Percentiles rank a stretch among this genome's conserved stretches.
Evolutionary conservation across 2,113 vertebrate species (phyloP).

Genomic region (Ctenomys sociabilis): DNA sequence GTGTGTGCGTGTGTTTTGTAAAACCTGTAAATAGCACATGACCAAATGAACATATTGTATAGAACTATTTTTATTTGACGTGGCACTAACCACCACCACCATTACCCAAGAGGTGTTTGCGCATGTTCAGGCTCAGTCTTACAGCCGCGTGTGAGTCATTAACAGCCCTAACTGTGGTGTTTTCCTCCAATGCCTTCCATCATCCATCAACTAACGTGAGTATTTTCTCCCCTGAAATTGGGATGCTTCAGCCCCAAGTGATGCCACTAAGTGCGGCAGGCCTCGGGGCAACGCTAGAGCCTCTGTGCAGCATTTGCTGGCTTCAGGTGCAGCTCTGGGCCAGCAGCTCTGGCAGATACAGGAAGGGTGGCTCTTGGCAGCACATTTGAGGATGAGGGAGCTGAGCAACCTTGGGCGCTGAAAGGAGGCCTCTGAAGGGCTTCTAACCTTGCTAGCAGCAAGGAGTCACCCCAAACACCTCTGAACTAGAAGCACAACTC

Average conservation of each 20-base stretch:
- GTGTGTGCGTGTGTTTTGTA: conserved; percentile 86
- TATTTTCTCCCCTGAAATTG: conserved; percentile 82
- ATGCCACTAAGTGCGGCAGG: conserved; percentile 78
- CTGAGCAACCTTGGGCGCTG: not conserved
- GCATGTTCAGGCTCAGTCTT: conserved; percentile 88
- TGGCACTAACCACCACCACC: conserved; percentile 90
- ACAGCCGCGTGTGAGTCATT: conserved; percentile 87
- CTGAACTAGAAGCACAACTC: not conserved
- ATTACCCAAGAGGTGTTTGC: conserved; percentile 85
- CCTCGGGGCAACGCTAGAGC: not conserved
- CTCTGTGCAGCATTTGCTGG: fast-evolving
- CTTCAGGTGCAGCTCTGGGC: no score
- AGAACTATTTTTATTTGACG: conserved; percentile 91
- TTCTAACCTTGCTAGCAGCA: not conserved
- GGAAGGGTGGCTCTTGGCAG: no score
- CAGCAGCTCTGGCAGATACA: not conserved
- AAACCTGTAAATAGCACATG: conserved; percentile 96
- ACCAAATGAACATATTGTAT: conserved; percentile 91
- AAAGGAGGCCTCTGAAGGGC: not conserved
- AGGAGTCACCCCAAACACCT: not conserved
- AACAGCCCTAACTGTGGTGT: conserved; percentile 94
- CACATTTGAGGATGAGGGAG: not conserved
- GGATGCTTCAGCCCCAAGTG: conserved; percentile 80
- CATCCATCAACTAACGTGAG: conserved; percentile 92
- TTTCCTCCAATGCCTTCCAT: conserved; percentile 93